These are phyloP conservation scores for Helicoverpa assulta DNA, from an alignment of 2,888 invertebrate species.

Conservation along the genomic window DNA sequence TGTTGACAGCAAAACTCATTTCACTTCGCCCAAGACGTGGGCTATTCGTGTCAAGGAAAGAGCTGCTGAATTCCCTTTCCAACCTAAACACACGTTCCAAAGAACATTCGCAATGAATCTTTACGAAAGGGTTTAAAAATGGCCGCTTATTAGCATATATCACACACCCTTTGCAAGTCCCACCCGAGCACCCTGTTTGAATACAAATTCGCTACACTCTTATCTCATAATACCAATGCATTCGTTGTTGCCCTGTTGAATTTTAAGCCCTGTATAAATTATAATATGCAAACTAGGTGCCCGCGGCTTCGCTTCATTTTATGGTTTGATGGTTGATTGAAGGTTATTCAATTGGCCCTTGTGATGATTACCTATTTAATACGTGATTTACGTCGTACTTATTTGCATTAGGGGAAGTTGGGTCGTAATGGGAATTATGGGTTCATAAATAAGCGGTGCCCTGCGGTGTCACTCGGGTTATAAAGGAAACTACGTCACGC, in stretches of 20 bases:
- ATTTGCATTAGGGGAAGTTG: conserved; percentile 10
- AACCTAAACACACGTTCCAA: conserved; percentile 25
- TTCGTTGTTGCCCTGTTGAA: conserved; percentile 58
- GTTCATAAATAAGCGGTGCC: not conserved
- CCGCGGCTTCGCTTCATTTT: conserved; percentile 53
- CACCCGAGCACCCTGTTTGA: conserved; percentile 65
- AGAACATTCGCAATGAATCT: conserved; percentile 49
- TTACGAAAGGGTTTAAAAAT: conserved; percentile 59
- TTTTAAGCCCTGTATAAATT: conserved; percentile 46
- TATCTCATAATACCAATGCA: conserved; percentile 68
- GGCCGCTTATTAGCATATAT: conserved; percentile 66
- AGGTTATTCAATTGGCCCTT: conserved; percentile 54
- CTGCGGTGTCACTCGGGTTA: no score
- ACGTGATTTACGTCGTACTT: conserved; percentile 38
- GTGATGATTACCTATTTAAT: conserved; percentile 50
- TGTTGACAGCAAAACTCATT: conserved; percentile 13
- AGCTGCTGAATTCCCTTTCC: conserved; percentile 2
- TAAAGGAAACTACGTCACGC: no score
- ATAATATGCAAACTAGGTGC: conserved; percentile 62
- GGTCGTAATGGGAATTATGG: conserved; percentile 2
- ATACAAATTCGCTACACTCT: conserved; percentile 69
- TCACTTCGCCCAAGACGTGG: conserved; percentile 2
- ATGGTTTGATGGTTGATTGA: conserved; percentile 52
- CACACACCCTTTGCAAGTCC: conserved; percentile 62
- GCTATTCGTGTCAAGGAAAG: not conserved